A percentile compares a stretch with the other conserved stretches of the same genome.
phyloP scores from a whole-genome alignment of 92 coral and sea anemone species.

The Metridium senile region DNA sequence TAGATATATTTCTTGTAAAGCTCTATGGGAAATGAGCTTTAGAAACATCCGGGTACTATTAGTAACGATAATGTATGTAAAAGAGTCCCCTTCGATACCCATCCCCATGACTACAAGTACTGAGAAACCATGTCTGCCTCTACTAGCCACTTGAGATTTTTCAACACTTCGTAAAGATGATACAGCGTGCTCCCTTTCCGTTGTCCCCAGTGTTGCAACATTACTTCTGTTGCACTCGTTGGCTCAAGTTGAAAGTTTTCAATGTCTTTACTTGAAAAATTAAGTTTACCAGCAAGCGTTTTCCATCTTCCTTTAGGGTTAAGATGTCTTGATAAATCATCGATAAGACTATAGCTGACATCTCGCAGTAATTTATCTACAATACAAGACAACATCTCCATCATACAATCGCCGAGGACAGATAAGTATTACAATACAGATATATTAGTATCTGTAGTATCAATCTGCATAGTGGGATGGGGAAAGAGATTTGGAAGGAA shows the following conservation, averaged over 20 bases:
- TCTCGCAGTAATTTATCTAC: constrained; percentile 55
- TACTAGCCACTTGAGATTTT: constrained; percentile 40
- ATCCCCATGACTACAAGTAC: constrained; percentile 24
- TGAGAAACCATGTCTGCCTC: constrained; percentile 48
- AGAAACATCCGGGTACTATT: not conserved
- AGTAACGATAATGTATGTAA: constrained; percentile 1
- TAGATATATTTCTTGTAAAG: no score
- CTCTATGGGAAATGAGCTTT: no score
- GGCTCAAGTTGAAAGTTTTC: constrained; percentile 56
- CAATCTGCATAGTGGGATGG: no score
- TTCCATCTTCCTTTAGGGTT: constrained; percentile 74
- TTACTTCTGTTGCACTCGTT: constrained; percentile 45
- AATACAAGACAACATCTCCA: no score
- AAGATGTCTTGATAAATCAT: constrained; percentile 40
- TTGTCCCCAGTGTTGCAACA: constrained; percentile 67
- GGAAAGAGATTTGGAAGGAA: no score
- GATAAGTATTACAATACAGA: no score
- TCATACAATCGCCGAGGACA: no score
- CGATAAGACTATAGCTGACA: constrained; percentile 42
- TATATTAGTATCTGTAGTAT: no score
- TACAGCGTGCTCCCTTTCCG: constrained; percentile 49
- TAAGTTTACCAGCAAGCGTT: constrained; percentile 52
- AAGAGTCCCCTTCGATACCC: not conserved
- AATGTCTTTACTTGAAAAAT: constrained; percentile 50
- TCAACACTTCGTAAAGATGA: constrained; percentile 35